phyloP scores from a whole-genome alignment of 2,113 vertebrate genomes.

The Nyctereutes procyonoides region DNA sequence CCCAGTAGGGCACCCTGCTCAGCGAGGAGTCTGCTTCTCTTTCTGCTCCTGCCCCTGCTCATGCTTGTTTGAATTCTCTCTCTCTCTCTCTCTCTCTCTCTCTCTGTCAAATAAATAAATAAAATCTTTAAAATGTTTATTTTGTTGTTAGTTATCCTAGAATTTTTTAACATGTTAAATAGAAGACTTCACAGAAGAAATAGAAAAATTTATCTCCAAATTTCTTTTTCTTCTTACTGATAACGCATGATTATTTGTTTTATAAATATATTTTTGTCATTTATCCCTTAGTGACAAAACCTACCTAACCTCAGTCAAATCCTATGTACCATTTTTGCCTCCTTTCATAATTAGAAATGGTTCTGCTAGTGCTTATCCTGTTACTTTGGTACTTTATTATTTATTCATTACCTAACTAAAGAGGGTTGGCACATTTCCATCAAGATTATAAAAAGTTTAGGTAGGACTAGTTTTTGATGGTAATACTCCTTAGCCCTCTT shows the following conservation, averaged over 20 bases:
- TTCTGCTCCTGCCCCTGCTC: neutral
- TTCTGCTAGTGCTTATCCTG: neutral
- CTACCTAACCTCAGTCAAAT: neutral
- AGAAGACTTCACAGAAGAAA: neutral
- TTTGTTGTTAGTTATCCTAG: neutral
- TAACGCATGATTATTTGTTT: neutral
- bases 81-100: neutral
- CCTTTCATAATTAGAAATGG: neutral
- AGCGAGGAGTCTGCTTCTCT: neutral
- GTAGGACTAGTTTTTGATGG: neutral
- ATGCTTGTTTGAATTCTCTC: neutral
- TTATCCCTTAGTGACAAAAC: neutral
- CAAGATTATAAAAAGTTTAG: neutral
- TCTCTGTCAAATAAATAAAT: neutral
- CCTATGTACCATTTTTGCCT: neutral
- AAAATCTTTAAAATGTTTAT: neutral
- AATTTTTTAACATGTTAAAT: neutral
- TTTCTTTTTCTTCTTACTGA: slow-evolving; percentile 45
- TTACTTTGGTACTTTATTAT: neutral
- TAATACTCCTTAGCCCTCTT: neutral
- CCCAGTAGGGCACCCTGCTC: neutral
- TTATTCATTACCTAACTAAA: slow-evolving; percentile 11
- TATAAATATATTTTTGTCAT: slow-evolving; percentile 31
- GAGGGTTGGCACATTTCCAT: neutral
- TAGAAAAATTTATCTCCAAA: neutral